These are phyloP conservation scores for Aricia agestis DNA, from an alignment of 1,140 invertebrate species.

Conservation along the genomic window DNA sequence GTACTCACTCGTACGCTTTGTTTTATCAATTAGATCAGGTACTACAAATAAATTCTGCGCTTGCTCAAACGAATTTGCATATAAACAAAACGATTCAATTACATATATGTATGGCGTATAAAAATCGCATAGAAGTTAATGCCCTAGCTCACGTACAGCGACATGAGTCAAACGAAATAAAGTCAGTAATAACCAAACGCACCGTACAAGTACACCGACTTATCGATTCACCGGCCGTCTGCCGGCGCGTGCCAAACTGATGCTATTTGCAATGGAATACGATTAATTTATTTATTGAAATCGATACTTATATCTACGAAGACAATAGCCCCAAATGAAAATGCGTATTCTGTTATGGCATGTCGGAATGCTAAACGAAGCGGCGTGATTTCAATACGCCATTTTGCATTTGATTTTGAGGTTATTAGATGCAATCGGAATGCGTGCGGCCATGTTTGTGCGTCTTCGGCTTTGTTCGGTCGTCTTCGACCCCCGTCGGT, in stretches of 20 bases:
- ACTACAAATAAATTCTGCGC: conserved; percentile 30
- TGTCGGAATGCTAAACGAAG: conserved; percentile 70
- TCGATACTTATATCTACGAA: conserved; percentile 73
- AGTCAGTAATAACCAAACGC: conserved; percentile 55
- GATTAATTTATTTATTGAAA: conserved; percentile 75
- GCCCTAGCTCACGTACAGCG: conserved; percentile 55
- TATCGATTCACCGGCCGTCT: conserved; percentile 61
- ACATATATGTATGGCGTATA: conserved; percentile 40
- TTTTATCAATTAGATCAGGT: conserved; percentile 16
- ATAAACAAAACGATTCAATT: conserved; percentile 34
- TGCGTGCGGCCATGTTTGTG: conserved; percentile 66
- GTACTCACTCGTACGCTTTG: not conserved
- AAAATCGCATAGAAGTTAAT: conserved; percentile 63
- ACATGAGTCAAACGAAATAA: conserved; percentile 65
- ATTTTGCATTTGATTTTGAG: conserved; percentile 73
- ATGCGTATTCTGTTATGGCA: conserved; percentile 70
- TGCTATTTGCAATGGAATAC: conserved; percentile 65
- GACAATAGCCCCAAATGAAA: conserved; percentile 74
- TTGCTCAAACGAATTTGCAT: conserved; percentile 31
- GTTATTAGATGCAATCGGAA: conserved; percentile 74
- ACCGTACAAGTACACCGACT: conserved; percentile 57
- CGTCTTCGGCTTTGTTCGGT: conserved; percentile 53
- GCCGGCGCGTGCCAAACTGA: conserved; percentile 66
- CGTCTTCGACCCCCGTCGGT: conserved; percentile 42
- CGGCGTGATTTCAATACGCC: conserved; percentile 70